Conservation (phyloP, 2,797 vertebrate genomes). For the Orientallactaga sibirica region DNA sequence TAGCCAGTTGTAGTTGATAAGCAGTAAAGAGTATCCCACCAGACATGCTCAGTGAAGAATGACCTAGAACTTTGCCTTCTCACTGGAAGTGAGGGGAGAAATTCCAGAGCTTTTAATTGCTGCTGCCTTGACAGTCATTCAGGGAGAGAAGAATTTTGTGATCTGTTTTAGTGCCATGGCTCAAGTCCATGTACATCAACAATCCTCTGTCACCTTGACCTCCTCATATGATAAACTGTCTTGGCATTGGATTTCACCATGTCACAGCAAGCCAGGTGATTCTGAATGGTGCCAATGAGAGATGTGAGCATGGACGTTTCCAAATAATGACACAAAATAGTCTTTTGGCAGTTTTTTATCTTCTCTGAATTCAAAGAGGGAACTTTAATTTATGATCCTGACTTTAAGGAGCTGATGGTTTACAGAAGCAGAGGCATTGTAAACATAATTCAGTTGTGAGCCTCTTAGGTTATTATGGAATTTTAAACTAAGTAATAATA, state of each 20-base stretch:
- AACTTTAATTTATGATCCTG: constrained; percentile 29
- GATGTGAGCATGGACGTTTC: neutral
- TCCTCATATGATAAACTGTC: neutral
- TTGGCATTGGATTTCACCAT: neutral
- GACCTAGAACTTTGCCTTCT: neutral
- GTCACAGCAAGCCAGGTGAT: neutral
- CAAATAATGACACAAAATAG: neutral
- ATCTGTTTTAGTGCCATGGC: neutral
- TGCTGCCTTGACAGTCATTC: neutral
- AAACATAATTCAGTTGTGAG: neutral
- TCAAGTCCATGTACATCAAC: neutral
- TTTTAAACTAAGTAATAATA: constrained; percentile 12
- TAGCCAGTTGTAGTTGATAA: neutral
- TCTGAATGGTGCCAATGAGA: neutral
- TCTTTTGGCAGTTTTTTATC: neutral
- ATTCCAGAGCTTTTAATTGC: neutral
- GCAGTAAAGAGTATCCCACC: neutral
- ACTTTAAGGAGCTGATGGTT: neutral
- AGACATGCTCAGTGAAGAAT: neutral
- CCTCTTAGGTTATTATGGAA: neutral
- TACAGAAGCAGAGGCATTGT: neutral
- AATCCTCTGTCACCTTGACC: neutral
- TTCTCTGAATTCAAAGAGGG: neutral
- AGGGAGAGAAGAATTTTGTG: neutral
- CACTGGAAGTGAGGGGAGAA: neutral